Evolutionary conservation across 2,888 invertebrate genomes (phyloP).

Genomic region (Tridacna gigas): DNA sequence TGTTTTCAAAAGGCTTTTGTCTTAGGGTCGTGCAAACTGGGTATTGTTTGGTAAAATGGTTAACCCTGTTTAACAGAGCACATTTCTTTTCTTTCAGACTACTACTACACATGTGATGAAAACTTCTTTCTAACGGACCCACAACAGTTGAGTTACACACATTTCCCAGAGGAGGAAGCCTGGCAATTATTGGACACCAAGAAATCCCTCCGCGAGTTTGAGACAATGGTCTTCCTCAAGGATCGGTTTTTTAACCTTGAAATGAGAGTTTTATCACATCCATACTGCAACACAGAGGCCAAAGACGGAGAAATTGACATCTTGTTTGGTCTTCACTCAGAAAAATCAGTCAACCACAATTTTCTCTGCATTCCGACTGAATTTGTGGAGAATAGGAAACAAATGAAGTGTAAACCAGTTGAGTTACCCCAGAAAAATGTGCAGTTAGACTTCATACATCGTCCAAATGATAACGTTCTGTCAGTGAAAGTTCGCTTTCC

Average conservation of each 20-base stretch:
- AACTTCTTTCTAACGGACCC: slow-evolving; percentile 82
- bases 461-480: slow-evolving; percentile 70
- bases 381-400: slow-evolving; percentile 62
- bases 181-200: slow-evolving; percentile 79
- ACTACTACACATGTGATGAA: slow-evolving; percentile 77
- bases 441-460: slow-evolving; percentile 73
- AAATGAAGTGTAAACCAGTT: slow-evolving; percentile 50
- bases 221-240: slow-evolving; percentile 78
- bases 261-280: slow-evolving; percentile 73
- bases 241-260: slow-evolving; percentile 80
- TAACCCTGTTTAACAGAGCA: no score
- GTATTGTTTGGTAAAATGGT: no score
- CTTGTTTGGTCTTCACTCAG: slow-evolving; percentile 72
- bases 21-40: no score
- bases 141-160: slow-evolving; percentile 76
- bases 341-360: slow-evolving; percentile 64
- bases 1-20: no score
- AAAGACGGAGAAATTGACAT: slow-evolving; percentile 77
- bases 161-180: slow-evolving; percentile 74
- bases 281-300: slow-evolving; percentile 70
- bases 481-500: slow-evolving; percentile 73
- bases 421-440: slow-evolving; percentile 67
- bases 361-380: slow-evolving; percentile 76
- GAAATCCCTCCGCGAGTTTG: slow-evolving; percentile 74
- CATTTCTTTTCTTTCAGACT: slow-evolving; percentile 40